Conservation (phyloP, 2,797 vertebrate genomes). For the Enteromius trimaculatus region DNA sequence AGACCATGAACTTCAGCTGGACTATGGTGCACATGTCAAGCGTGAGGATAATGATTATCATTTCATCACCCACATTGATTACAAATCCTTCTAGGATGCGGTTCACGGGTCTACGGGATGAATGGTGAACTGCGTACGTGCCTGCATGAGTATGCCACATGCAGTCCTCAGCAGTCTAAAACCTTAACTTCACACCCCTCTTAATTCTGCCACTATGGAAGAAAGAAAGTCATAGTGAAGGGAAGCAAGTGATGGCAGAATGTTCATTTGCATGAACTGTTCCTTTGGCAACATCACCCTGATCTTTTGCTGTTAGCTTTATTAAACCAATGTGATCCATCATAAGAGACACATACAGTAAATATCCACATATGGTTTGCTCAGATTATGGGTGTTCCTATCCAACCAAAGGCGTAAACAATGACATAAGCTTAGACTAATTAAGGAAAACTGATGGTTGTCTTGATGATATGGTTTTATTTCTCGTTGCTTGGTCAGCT, state of each 20-base stretch:
- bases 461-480: conserved; percentile 2
- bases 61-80: conserved; percentile 31
- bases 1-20: conserved; percentile 12
- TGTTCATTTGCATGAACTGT: neutral
- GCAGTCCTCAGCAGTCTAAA: neutral
- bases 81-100: conserved; percentile 5
- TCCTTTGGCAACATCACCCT: neutral
- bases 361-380: conserved; percentile 4
- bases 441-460: neutral
- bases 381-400: neutral
- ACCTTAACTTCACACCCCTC: neutral
- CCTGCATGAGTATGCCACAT: neutral
- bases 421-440: neutral
- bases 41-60: conserved; percentile 23
- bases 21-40: conserved; percentile 19
- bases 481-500: neutral
- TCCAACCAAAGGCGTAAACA: neutral
- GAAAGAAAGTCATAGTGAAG: neutral
- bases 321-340: conserved; percentile 9
- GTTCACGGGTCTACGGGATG: conserved; percentile 1
- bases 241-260: neutral
- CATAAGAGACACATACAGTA: neutral
- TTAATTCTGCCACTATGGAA: neutral
- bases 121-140: neutral
- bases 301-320: neutral